phyloP scores from a whole-genome alignment of 2,797 vertebrate genomes.

The Phoxinus dragarum region DNA sequence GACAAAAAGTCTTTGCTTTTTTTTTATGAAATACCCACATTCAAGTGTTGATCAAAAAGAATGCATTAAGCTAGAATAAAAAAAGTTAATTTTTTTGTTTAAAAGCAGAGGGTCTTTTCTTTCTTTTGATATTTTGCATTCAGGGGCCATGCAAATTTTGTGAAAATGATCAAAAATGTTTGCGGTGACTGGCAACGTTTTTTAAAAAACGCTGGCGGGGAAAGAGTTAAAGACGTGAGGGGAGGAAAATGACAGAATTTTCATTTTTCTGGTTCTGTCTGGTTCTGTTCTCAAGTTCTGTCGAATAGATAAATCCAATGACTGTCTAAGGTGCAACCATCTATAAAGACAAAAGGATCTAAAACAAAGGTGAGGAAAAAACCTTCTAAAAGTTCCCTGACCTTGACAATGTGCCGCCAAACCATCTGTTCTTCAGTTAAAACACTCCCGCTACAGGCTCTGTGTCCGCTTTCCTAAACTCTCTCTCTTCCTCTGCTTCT shows the following conservation, averaged over 20 bases:
- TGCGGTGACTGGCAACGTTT: too few species aligned
- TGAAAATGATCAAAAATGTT: too few species aligned
- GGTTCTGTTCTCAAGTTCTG: too few species aligned
- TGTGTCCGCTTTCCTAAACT: conserved; percentile 44
- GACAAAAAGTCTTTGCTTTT: too few species aligned
- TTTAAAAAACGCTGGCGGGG: too few species aligned
- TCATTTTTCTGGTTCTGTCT: neutral
- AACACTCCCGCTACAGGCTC: conserved; percentile 42
- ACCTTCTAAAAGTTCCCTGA: conserved; percentile 56
- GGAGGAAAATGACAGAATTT: neutral
- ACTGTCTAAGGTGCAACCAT: neutral
- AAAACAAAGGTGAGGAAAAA: conserved; percentile 45
- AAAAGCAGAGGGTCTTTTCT: too few species aligned
- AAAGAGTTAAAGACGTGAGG: neutral
- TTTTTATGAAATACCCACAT: too few species aligned
- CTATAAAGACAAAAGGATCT: conserved; percentile 45
- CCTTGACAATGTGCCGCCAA: conserved; percentile 59
- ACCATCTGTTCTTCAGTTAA: conserved; percentile 62
- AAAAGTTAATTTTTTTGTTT: too few species aligned
- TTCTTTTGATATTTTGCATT: too few species aligned
- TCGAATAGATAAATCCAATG: conserved; percentile 7
- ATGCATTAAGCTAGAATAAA: too few species aligned
- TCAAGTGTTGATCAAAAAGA: too few species aligned
- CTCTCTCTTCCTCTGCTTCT: conserved; percentile 37
- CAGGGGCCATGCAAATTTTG: too few species aligned